Conservation (phyloP, 2,113 vertebrate species). For the Brachirus orientalis region DNA sequence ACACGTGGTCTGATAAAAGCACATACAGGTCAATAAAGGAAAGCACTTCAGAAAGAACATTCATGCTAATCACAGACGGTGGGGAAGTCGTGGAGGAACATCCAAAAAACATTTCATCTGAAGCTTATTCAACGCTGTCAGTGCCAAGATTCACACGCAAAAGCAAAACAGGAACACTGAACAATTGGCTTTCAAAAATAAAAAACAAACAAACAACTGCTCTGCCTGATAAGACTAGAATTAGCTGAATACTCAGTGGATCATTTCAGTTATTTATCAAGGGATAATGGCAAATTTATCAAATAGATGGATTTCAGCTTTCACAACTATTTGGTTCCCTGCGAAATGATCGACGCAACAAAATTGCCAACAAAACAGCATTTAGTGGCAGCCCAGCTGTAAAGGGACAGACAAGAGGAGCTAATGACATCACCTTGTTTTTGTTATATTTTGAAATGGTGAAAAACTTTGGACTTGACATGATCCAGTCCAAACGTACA, state of each 20-base stretch:
- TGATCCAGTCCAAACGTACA: conserved; percentile 8
- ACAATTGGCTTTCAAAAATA: too few relatives aligned
- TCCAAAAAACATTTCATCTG: conserved; percentile 12
- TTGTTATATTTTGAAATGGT: not conserved
- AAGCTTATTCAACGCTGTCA: conserved; percentile 47
- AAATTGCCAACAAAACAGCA: not conserved
- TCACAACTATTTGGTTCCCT: too few relatives aligned
- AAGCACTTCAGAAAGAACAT: conserved; percentile 59
- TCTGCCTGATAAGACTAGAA: conserved; percentile 1
- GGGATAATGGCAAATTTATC: too few relatives aligned
- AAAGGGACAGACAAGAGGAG: too few relatives aligned
- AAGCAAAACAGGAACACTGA: too few relatives aligned
- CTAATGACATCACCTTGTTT: not conserved
- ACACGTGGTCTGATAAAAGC: not conserved
- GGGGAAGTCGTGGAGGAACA: conserved; percentile 41
- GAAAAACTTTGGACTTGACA: not conserved
- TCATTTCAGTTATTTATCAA: not conserved
- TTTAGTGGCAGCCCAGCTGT: not conserved
- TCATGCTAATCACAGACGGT: conserved; percentile 59
- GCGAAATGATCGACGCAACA: too few relatives aligned
- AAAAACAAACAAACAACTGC: not conserved
- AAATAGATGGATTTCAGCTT: too few relatives aligned
- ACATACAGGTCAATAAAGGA: not conserved
- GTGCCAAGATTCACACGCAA: conserved; percentile 42
- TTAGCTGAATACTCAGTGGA: not conserved